A percentile compares a stretch with the other conserved stretches of the same genome.
phyloP scores from a whole-genome alignment of 2,797 vertebrate genomes.

The Epinephelus coioides region DNA sequence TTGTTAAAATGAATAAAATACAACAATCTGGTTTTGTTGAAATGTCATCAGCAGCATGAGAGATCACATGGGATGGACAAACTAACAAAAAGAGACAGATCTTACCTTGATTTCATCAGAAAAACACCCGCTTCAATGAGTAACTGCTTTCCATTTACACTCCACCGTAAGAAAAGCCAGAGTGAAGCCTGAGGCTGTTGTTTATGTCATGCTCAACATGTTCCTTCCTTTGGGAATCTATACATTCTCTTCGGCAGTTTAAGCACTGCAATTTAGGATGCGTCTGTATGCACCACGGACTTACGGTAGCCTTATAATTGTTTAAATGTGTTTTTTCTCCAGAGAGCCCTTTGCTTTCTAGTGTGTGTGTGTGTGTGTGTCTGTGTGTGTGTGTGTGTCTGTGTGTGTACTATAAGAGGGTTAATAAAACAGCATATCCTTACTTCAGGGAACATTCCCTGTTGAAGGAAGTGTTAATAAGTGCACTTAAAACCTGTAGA shows the following conservation, averaged over 20 bases:
- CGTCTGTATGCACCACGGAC: conserved; percentile 64
- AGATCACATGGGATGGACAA: background rate
- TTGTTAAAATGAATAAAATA: background rate
- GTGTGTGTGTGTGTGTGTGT: conserved; percentile 37
- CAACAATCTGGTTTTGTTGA: background rate
- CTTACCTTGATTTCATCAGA: background rate
- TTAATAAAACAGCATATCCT: conserved; percentile 77
- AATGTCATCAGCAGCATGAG: background rate
- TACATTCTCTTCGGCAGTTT: conserved; percentile 67
- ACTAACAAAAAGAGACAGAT: background rate
- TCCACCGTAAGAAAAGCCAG: conserved; percentile 26
- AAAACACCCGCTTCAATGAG: conserved; percentile 23
- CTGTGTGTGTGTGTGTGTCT: conserved; percentile 36
- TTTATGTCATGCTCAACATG: conserved; percentile 73
- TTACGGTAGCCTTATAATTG: conserved; percentile 82
- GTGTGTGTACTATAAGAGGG: conserved; percentile 44
- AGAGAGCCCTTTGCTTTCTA: conserved; percentile 48
- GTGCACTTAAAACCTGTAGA: conserved; percentile 66
- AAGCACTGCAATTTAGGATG: conserved; percentile 69
- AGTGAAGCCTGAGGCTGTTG: conserved; percentile 56
- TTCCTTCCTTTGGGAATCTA: conserved; percentile 57
- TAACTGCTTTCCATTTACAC: conserved; percentile 18
- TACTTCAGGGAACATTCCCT: conserved; percentile 76
- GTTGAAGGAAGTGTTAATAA: conserved; percentile 80
- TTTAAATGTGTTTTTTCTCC: conserved; percentile 76